These are phyloP conservation scores for Vidua macroura DNA, from an alignment of 2,113 vertebrate species.

Conservation along the genomic window DNA sequence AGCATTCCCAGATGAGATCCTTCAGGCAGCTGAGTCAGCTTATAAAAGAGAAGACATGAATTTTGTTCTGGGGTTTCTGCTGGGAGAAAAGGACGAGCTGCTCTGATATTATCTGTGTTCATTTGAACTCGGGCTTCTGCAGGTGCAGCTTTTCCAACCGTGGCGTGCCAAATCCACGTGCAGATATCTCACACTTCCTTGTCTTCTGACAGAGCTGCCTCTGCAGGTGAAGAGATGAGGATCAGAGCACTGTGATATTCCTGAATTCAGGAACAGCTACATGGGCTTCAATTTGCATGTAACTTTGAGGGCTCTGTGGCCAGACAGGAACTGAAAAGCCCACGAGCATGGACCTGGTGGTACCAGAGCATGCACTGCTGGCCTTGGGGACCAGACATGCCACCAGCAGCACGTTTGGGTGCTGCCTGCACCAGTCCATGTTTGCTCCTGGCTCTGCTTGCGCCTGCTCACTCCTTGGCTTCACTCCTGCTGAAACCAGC, in stretches of 20 bases:
- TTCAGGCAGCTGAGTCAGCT: background rate
- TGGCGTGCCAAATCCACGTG: accelerated
- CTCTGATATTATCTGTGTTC: background rate
- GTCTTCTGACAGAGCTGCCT: background rate
- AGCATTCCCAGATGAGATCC: background rate
- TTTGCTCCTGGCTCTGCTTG: background rate
- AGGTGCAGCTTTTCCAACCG: background rate
- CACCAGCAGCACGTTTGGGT: background rate
- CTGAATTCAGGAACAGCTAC: background rate
- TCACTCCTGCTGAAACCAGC: background rate
- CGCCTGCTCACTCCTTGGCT: background rate
- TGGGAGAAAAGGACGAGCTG: background rate
- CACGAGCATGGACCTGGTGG: accelerated
- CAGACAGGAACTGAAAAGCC: background rate
- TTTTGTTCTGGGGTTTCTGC: background rate
- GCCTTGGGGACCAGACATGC: background rate
- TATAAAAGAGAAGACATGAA: background rate
- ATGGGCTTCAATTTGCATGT: background rate
- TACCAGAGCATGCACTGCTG: background rate
- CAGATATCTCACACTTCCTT: background rate
- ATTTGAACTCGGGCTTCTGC: background rate
- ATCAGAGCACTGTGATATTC: background rate
- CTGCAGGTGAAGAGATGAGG: background rate
- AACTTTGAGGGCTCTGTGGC: background rate
- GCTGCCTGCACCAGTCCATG: accelerated